Evolutionary conservation across 2,113 vertebrate species (phyloP).

Genomic region (Aix galericulata): DNA sequence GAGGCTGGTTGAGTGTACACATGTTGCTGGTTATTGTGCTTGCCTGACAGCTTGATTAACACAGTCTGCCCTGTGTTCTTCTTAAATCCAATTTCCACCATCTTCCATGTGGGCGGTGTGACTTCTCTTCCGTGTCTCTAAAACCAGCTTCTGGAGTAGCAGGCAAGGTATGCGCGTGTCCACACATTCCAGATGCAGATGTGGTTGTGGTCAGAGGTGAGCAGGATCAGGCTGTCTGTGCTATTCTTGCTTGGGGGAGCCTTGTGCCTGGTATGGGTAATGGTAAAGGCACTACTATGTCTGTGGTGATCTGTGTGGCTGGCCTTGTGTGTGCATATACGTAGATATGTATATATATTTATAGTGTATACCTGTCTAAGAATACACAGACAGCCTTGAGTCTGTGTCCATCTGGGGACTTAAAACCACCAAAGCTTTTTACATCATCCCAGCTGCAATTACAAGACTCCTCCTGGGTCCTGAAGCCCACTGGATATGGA

Average conservation of each 20-base stretch:
- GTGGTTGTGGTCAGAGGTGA: background rate
- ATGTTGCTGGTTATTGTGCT: background rate
- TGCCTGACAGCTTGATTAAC: background rate
- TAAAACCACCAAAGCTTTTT: background rate
- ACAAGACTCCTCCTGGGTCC: background rate
- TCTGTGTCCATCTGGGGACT: background rate
- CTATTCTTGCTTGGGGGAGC: background rate
- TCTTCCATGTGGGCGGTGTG: fast-evolving
- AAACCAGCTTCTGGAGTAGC: background rate
- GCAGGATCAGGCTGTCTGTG: background rate
- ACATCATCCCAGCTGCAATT: background rate
- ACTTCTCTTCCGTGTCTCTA: background rate
- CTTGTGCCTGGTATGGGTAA: background rate
- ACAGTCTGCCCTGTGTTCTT: background rate
- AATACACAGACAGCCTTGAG: background rate
- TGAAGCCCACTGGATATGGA: background rate
- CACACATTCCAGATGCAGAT: background rate
- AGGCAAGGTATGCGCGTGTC: fast-evolving
- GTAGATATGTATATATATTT: background rate
- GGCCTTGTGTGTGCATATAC: background rate
- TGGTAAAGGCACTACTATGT: background rate
- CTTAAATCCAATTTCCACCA: background rate
- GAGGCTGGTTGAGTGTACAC: background rate
- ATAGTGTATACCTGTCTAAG: background rate
- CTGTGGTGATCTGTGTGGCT: background rate